phyloP scores from a whole-genome alignment of 2,888 invertebrate species.

The Chesias legatella region DNA sequence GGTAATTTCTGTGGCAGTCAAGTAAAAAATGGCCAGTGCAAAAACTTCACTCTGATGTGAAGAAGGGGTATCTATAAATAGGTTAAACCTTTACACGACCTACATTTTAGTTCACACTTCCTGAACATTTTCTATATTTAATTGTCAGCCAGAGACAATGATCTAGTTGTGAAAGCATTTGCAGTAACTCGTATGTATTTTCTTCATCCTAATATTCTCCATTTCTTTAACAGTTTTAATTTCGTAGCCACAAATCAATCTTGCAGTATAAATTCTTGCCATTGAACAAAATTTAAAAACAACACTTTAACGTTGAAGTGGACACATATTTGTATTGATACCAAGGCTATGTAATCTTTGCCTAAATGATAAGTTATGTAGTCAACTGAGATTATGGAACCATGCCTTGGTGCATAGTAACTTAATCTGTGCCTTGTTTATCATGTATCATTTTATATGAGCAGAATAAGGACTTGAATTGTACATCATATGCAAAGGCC shows the following conservation, averaged over 20 bases:
- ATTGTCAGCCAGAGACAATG: constrained; percentile 55
- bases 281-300: too few species aligned
- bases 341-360: constrained; percentile 47
- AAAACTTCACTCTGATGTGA: constrained; percentile 5
- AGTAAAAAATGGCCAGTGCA: constrained; percentile 9
- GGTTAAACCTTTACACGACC: constrained; percentile 62
- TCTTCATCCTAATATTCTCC: constrained; percentile 14
- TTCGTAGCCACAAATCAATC: too few species aligned
- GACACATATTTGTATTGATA: constrained; percentile 24
- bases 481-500: too few species aligned
- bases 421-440: not conserved
- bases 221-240: too few species aligned
- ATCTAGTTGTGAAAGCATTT: constrained; percentile 40
- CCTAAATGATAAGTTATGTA: constrained; percentile 25
- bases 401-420: not conserved
- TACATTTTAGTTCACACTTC: constrained; percentile 58
- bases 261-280: too few species aligned
- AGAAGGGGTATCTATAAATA: constrained; percentile 42
- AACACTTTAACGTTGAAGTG: constrained; percentile 9
- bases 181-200: constrained; percentile 22
- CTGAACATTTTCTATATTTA: constrained; percentile 63
- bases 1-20: constrained; percentile 10
- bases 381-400: constrained; percentile 7
- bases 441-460: too few species aligned
- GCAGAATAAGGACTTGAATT: too few species aligned